Evolutionary conservation across 2,888 invertebrate genomes (phyloP), one percentile per base, ranked within the genome.

Genomic region (Drosophila mimetica): DNA sequence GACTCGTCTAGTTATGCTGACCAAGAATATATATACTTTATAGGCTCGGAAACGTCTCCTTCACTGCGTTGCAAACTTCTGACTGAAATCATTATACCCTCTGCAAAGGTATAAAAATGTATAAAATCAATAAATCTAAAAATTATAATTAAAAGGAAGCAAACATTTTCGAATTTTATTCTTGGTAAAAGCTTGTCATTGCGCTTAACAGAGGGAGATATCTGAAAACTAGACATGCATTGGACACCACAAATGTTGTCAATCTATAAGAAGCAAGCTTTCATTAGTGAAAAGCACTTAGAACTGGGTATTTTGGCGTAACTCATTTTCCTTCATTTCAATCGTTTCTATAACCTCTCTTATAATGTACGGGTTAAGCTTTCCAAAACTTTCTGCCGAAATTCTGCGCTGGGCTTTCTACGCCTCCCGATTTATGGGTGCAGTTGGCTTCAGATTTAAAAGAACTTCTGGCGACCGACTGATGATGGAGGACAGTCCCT

Each of bases 321-420:
- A 16, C 25, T 6, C 11, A 11, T 28, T 28, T 13, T 16, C 4
- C 16, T 9, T 28, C 6, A 37, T 3, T 16, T 37, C n/a, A 52
- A 52, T 18, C 16, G 9, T 16, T 13, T 16, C 16, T 18, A 4
- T 6, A n/a, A 9, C 51, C 25, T 18, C 4, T 4, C 6, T 6
- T 13, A 39, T 16, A 39, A 52, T 52, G 52, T 18, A 28, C 16
- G 6, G 18, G 18, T 11, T 28, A n/a, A n/a, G n/a, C 2, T 4
- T 39, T 9, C 2, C 39, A 2, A n/a, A 39, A 18, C 13, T 52
- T 3, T 52, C 39, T 2, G 25, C 25, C 11, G 9, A 5, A 39
- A 37, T 52, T 13, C 13, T 52, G 5, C 51, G 22, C 16, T 52
- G 16, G 37, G 3, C 25, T 7, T 52, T 52, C 25, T 9, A 28